Evolutionary conservation across 2,113 vertebrate species (phyloP), one percentile per base, ranked within the genome.

Genomic region (Phasianus colchicus): DNA sequence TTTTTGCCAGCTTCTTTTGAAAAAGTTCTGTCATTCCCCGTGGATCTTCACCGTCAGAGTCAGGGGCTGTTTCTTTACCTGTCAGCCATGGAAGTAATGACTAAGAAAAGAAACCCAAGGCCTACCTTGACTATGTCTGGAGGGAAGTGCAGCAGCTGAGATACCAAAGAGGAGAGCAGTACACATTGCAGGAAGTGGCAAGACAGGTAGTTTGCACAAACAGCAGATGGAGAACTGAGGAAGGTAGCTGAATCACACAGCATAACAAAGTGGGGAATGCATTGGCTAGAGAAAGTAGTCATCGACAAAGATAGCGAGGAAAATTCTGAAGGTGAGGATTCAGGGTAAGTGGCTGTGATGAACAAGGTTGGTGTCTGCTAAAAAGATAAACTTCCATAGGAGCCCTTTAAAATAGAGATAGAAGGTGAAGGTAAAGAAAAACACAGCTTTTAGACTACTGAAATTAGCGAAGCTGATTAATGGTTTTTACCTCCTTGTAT

Each of bases 361-460:
- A 77, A 9, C 12, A 65, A 70, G 15, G 27, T 8, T 60, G 29
- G 67, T 80, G n/a, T 4, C 57, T 67, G 24, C n/a, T 54, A 54
- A 66, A 36, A 90, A 66, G 57, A 54, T n/a, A 69, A 2, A 17
- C 10, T 40, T 61, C 8, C 55, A 18, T 32, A 45, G 54, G 45
- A 83, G 3, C 4, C 11, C 16, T 70, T 82, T 22, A 70, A 70
- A 83, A 73, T 76, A 57, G 1, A 76, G 22, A 54, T 34, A 42
- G 17, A 36, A 76, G 17, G 25, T 80, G 50, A 88, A 89, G 55
- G 48, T 64, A 61, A 78, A 81, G 29, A 83, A 89, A 64, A 77
- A 42, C 7, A 4, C 22, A 82, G 57, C 36, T 86, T 91, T 90
- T 65, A 57, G 20, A 47, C 40, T 65, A 48, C 11, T 82, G 27